phyloP scores from a whole-genome alignment of 2,888 invertebrate species.

The Phrixothrix hirtus region DNA sequence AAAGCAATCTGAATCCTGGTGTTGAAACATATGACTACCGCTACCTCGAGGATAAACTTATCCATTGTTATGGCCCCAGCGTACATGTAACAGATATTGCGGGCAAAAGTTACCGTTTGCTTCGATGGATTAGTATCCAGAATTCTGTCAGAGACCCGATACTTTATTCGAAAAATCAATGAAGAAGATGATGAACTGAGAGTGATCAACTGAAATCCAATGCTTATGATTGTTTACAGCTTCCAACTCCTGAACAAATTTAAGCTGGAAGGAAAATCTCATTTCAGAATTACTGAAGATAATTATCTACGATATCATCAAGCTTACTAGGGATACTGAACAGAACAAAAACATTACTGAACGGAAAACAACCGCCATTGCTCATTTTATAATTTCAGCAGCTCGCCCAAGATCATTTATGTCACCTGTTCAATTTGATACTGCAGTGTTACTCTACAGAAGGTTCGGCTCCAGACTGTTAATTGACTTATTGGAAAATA shows the following conservation, averaged over 20 bases:
- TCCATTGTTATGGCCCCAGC: background rate
- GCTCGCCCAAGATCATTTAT: slow-evolving; percentile 1
- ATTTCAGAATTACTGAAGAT: background rate
- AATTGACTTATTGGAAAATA: slow-evolving; percentile 1
- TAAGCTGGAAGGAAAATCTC: background rate
- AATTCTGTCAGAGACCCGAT: background rate
- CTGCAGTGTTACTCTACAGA: too few species aligned
- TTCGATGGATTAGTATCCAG: background rate
- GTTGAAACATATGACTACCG: background rate
- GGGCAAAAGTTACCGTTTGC: background rate
- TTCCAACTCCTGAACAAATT: background rate
- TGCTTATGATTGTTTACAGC: background rate
- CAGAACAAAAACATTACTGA: too few species aligned
- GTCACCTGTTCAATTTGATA: too few species aligned
- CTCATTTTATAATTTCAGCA: too few species aligned
- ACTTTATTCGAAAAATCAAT: too few species aligned
- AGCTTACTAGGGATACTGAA: too few species aligned
- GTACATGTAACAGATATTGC: background rate
- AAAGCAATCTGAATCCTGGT: background rate
- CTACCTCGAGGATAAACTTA: background rate
- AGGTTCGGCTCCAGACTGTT: background rate
- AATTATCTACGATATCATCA: too few species aligned
- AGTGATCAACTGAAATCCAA: background rate
- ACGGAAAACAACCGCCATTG: too few species aligned
- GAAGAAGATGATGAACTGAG: background rate